Percentiles rank a stretch among this genome's conserved stretches.
Evolutionary conservation across 2,888 invertebrate species (phyloP).

Genomic region (Anarsia innoxiella): DNA sequence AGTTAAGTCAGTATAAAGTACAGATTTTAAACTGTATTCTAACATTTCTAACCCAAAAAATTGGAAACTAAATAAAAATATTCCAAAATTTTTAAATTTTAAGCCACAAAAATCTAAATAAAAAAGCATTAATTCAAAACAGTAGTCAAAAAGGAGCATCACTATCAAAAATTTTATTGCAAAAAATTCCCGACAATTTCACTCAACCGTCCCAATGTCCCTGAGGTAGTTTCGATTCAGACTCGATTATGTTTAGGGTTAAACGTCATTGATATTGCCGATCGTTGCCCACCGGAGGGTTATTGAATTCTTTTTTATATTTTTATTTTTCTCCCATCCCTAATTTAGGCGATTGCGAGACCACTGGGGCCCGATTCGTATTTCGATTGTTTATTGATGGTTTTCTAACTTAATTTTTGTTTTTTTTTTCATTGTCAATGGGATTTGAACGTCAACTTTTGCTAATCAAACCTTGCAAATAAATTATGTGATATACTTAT

Average conservation of each 20-base stretch:
- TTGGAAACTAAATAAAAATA: not conserved
- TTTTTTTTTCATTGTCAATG: too few species aligned
- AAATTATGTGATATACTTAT: too few species aligned
- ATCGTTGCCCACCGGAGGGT: conserved; percentile 61
- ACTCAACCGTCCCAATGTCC: conserved; percentile 60
- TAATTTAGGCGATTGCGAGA: conserved; percentile 60
- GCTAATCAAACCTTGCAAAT: too few species aligned
- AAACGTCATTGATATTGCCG: conserved; percentile 73
- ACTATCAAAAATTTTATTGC: conserved; percentile 44
- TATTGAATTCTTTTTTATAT: conserved; percentile 55
- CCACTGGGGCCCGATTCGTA: conserved; percentile 43
- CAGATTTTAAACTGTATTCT: not conserved
- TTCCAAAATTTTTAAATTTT: not conserved
- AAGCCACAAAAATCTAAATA: not conserved
- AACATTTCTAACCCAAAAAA: too few species aligned
- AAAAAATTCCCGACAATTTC: conserved; percentile 69
- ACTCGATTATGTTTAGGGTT: conserved; percentile 74
- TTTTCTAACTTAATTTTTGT: not conserved
- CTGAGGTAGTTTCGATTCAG: conserved; percentile 71
- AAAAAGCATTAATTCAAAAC: not conserved
- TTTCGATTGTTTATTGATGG: conserved; percentile 38
- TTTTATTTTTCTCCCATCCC: conserved; percentile 25
- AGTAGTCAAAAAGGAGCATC: not conserved
- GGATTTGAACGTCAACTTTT: too few species aligned
- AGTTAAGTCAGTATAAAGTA: not conserved